These are phyloP conservation scores for Urocynchramus pylzowi DNA, from an alignment of 2,113 vertebrate genomes.

Conservation along the genomic window DNA sequence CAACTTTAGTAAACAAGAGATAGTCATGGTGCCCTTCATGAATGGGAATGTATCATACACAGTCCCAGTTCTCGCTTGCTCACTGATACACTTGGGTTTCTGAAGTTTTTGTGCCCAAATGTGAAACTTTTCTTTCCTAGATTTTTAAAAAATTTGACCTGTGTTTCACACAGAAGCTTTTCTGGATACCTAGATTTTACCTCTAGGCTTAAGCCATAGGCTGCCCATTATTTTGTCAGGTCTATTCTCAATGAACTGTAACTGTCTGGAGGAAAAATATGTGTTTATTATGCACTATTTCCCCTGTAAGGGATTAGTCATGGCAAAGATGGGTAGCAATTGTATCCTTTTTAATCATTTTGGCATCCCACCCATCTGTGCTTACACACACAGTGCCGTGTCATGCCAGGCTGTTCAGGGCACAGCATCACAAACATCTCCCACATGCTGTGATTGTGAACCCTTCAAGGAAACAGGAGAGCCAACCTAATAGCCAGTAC, in stretches of 20 bases:
- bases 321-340: not conserved
- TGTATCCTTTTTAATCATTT: not conserved
- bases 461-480: not conserved
- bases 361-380: not conserved
- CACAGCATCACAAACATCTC: not conserved
- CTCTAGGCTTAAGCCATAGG: not conserved
- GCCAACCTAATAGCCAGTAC: not conserved
- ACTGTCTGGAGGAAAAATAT: not conserved
- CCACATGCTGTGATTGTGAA: not conserved
- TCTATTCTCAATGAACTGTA: not conserved
- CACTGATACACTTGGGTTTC: fast-evolving
- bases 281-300: not conserved
- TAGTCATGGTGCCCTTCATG: not conserved
- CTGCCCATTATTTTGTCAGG: not conserved
- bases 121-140: not conserved
- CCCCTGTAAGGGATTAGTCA: not conserved
- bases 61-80: fast-evolving
- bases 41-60: not conserved
- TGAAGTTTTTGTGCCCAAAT: not conserved
- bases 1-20: not conserved
- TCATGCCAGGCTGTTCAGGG: not conserved
- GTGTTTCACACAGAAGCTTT: not conserved
- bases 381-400: not conserved
- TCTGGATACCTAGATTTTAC: not conserved
- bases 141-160: not conserved